Conservation (phyloP, 37 sponge, comb jelly and placozoan species). For the Mnemiopsis leidyi region DNA sequence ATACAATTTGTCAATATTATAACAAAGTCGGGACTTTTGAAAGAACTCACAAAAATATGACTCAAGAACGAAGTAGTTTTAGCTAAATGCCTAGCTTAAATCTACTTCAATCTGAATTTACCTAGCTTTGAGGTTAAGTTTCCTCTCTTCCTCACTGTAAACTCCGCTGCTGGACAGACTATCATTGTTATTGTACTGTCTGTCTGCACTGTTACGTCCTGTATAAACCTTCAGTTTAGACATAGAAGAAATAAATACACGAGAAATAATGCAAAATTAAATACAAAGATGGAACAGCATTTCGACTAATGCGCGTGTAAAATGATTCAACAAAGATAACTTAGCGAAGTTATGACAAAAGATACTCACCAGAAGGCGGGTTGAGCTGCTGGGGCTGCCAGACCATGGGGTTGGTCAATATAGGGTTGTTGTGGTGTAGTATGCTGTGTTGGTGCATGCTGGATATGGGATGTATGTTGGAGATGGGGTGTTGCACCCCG, state of each 20-base stretch:
- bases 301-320: too few species aligned
- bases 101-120: background rate
- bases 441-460: background rate
- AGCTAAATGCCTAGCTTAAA: background rate
- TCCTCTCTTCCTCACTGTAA: constrained; percentile 29
- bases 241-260: too few species aligned
- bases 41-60: too few species aligned
- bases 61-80: too few species aligned
- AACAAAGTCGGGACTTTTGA: too few species aligned
- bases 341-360: too few species aligned
- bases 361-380: background rate
- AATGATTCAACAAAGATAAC: too few species aligned
- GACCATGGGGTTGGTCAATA: background rate
- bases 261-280: too few species aligned
- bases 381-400: constrained; percentile 3
- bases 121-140: constrained; percentile 22
- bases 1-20: too few species aligned
- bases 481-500: background rate
- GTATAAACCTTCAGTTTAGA: too few species aligned
- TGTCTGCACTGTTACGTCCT: constrained; percentile 15
- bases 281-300: too few species aligned
- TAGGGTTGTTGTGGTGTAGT: background rate
- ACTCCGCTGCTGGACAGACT: constrained; percentile 26
- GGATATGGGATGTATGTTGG: background rate
- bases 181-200: background rate